phyloP scores from a whole-genome alignment of 2,888 invertebrate genomes.

The Teleogryllus oceanicus region DNA sequence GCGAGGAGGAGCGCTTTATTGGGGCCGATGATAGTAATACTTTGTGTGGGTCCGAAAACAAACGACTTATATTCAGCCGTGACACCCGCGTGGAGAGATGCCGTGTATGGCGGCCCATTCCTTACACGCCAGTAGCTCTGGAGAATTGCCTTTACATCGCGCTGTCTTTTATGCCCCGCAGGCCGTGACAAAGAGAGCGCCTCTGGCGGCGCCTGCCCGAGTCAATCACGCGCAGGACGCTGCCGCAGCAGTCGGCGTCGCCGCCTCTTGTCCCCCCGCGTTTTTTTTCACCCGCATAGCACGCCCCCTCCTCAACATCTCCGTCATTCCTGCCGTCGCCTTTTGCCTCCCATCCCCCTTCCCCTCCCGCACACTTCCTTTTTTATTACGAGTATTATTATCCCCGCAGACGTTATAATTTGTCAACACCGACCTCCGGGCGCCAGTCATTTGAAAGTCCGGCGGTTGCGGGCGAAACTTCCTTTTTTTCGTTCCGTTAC shows the following conservation, averaged over 20 bases:
- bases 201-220: not conserved
- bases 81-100: not conserved
- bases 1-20: not conserved
- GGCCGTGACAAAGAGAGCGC: not conserved
- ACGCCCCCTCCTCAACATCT: not conserved
- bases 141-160: slow-evolving; percentile 5
- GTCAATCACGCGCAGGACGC: not conserved
- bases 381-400: not conserved
- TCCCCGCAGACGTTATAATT: not conserved
- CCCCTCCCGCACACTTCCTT: not conserved
- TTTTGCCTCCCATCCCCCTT: not conserved
- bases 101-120: not conserved
- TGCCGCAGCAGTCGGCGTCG: not conserved
- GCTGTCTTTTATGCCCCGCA: not conserved
- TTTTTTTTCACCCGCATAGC: not conserved
- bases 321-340: not conserved
- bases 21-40: slow-evolving; percentile 6
- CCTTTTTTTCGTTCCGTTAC: not conserved
- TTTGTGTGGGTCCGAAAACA: not conserved
- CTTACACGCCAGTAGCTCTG: not conserved
- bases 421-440: slow-evolving; percentile 9
- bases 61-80: slow-evolving; percentile 18
- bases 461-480: not conserved
- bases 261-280: not conserved
- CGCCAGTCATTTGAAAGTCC: slow-evolving; percentile 10